Percentiles rank a stretch among this genome's conserved stretches.
phyloP scores from a whole-genome alignment of 2,888 invertebrate species.

The Boloria selene region DNA sequence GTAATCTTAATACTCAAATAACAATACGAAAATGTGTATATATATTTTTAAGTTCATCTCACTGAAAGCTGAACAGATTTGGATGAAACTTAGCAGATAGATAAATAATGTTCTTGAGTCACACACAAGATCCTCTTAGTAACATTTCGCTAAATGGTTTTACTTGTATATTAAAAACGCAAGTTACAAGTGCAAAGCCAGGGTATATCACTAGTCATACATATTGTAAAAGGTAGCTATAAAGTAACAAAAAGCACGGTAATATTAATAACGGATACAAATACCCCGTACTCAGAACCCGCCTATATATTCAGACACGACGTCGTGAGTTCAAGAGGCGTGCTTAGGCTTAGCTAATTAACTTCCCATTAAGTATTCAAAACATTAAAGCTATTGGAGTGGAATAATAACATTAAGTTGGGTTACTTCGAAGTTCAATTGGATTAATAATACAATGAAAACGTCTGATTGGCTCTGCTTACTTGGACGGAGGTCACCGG shows the following conservation, averaged over 20 bases:
- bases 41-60: too few species aligned
- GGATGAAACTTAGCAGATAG: too few species aligned
- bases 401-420: slow-evolving; percentile 10
- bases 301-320: slow-evolving; percentile 6
- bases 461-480: too few species aligned
- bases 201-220: background rate
- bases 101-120: too few species aligned
- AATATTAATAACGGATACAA: slow-evolving; percentile 8
- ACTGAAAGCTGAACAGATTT: too few species aligned
- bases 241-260: slow-evolving; percentile 8
- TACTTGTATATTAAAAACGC: too few species aligned
- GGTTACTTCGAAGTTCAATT: slow-evolving; percentile 35
- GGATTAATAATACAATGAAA: background rate
- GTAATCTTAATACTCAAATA: background rate
- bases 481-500: too few species aligned
- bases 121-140: too few species aligned
- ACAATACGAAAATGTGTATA: too few species aligned
- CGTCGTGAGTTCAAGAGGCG: slow-evolving; percentile 17
- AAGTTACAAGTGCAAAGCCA: too few species aligned
- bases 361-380: slow-evolving; percentile 14
- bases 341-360: slow-evolving; percentile 19
- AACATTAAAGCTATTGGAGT: slow-evolving; percentile 15
- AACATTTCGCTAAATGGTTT: too few species aligned
- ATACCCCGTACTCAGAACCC: slow-evolving; percentile 5
- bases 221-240: slow-evolving; percentile 11